These are phyloP conservation scores for Girardia tigrina DNA, from an alignment of 2,888 invertebrate species.

Conservation along the genomic window DNA sequence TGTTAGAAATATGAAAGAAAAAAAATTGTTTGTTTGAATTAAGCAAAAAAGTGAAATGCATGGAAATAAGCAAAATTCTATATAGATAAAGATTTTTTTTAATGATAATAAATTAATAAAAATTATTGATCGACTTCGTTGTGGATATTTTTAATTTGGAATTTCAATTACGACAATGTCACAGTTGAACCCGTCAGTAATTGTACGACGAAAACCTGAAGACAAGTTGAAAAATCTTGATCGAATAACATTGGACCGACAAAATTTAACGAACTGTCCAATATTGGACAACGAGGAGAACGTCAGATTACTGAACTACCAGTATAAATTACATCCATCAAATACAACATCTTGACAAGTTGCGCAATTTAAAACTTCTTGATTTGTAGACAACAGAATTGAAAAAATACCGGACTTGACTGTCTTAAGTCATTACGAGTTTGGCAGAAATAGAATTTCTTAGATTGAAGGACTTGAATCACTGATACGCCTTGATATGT, in stretches of 20 bases:
- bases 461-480: constrained; percentile 53
- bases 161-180: too few relatives aligned
- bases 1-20: too few relatives aligned
- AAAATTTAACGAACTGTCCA: constrained; percentile 68
- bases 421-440: constrained; percentile 67
- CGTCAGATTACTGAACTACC: constrained; percentile 69
- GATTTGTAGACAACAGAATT: constrained; percentile 83
- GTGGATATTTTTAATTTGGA: too few relatives aligned
- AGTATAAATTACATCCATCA: constrained; percentile 74
- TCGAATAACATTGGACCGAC: constrained; percentile 70
- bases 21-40: too few relatives aligned
- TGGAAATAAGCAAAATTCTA: too few relatives aligned
- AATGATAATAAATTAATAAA: too few relatives aligned
- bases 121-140: too few relatives aligned
- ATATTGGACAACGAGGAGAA: constrained; percentile 67
- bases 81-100: too few relatives aligned
- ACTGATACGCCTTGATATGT: constrained; percentile 66
- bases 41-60: too few relatives aligned
- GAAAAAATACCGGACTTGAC: constrained; percentile 68
- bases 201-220: constrained; percentile 49
- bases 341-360: constrained; percentile 58
- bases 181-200: background rate
- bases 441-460: constrained; percentile 62
- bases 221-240: constrained; percentile 73
- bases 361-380: constrained; percentile 70